These are phyloP conservation scores for Macrostomum cliftonense DNA, from an alignment of 2,888 invertebrate species.

Conservation along the genomic window DNA sequence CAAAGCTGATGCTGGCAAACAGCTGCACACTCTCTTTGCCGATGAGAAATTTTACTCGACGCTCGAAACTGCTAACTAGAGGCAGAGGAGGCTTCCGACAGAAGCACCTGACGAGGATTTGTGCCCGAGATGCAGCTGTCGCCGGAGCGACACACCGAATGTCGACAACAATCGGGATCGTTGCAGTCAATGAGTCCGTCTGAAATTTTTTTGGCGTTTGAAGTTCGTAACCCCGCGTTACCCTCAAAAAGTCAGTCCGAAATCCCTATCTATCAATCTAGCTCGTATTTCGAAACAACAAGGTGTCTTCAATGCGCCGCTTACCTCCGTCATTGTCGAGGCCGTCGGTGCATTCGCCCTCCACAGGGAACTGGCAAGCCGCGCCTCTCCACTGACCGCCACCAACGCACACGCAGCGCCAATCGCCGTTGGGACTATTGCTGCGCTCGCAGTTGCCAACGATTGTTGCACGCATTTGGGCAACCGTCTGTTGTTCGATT, in stretches of 20 bases:
- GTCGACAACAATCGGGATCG: slow-evolving; percentile 79
- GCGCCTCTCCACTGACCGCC: slow-evolving; percentile 65
- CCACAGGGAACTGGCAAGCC: slow-evolving; percentile 77
- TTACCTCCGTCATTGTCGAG: slow-evolving; percentile 91
- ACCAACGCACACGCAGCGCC: slow-evolving; percentile 70
- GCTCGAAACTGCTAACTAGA: slow-evolving; percentile 88
- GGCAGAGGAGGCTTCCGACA: slow-evolving; percentile 86
- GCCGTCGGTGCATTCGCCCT: slow-evolving; percentile 79
- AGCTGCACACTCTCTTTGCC: slow-evolving; percentile 96
- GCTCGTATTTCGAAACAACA: too few species aligned
- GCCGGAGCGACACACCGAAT: slow-evolving; percentile 58
- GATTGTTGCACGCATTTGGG: slow-evolving; percentile 67
- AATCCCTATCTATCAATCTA: too few species aligned
- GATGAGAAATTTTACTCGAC: slow-evolving; percentile 86
- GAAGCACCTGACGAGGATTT: slow-evolving; percentile 82
- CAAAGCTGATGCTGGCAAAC: slow-evolving; percentile 91
- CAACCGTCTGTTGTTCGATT: slow-evolving; percentile 58
- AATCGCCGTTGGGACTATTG: slow-evolving; percentile 58
- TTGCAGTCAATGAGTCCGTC: slow-evolving; percentile 96
- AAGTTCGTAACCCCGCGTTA: too few species aligned
- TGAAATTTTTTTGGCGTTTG: too few species aligned
- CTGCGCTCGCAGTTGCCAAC: slow-evolving; percentile 69
- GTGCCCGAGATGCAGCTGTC: slow-evolving; percentile 85
- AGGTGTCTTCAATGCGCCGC: too few species aligned
- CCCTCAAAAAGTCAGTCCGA: too few species aligned